Conservation (phyloP, 1,140 invertebrate genomes). For the Penaeus indicus region DNA sequence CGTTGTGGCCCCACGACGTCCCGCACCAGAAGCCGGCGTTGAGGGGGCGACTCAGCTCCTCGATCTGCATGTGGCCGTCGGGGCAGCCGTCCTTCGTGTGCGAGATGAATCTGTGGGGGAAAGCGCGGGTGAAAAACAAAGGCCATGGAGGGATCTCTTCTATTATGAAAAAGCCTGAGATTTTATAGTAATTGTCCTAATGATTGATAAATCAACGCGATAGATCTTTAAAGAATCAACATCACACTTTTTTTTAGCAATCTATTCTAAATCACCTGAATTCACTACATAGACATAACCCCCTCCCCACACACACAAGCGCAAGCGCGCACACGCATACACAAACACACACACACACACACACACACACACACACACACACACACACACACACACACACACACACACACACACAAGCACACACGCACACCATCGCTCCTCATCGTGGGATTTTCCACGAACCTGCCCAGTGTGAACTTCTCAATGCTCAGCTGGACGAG, state of each 20-base stretch:
- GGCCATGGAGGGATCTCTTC: too few relatives aligned
- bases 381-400: neutral
- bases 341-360: neutral
- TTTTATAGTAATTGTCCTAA: too few relatives aligned
- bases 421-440: neutral
- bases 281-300: neutral
- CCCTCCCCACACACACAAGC: neutral
- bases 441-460: neutral
- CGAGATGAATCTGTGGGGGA: conserved; percentile 53
- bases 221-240: too few relatives aligned
- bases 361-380: neutral
- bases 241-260: too few relatives aligned
- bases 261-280: neutral
- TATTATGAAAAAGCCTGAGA: too few relatives aligned
- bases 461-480: conserved; percentile 63
- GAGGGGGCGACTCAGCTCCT: conserved; percentile 79
- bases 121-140: neutral
- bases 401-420: neutral
- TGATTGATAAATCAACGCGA: too few relatives aligned
- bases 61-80: conserved; percentile 84
- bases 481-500: conserved; percentile 80
- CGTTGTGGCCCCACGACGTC: conserved; percentile 85
- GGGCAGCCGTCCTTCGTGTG: conserved; percentile 78
- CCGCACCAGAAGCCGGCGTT: conserved; percentile 88
- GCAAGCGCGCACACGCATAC: neutral